Percentiles rank a stretch among this genome's conserved stretches.
These are phyloP conservation scores for Colaptes auratus DNA, from an alignment of 2,113 vertebrate species.

Conservation along the genomic window DNA sequence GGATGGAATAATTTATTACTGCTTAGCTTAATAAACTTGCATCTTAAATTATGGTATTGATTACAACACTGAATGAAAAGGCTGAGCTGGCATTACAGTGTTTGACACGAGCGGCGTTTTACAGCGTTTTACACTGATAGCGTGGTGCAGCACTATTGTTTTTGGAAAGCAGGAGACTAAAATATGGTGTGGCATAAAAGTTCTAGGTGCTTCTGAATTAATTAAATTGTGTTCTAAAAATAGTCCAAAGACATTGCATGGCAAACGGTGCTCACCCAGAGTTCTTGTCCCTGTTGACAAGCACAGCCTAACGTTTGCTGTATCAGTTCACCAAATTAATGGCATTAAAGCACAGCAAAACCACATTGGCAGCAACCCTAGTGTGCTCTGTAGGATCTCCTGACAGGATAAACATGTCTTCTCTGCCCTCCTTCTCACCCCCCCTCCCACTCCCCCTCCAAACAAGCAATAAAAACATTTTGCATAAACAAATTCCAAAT, in stretches of 20 bases:
- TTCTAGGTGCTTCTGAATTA: background rate
- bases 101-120: conserved; percentile 24
- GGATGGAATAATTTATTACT: conserved; percentile 25
- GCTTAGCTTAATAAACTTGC: conserved; percentile 40
- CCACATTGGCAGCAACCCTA: background rate
- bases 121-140: conserved; percentile 30
- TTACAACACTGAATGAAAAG: conserved; percentile 39
- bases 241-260: background rate
- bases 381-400: conserved; percentile 28
- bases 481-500: conserved; percentile 82
- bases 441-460: background rate
- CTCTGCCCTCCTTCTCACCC: background rate
- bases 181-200: background rate
- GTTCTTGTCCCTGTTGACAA: background rate
- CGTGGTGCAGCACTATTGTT: background rate
- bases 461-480: conserved; percentile 79
- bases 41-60: conserved; percentile 36
- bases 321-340: conserved; percentile 7
- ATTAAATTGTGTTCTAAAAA: conserved; percentile 36
- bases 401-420: conserved; percentile 37
- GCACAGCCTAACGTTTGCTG: background rate
- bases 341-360: conserved; percentile 20
- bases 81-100: background rate
- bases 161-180: conserved; percentile 23
- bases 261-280: background rate